Conservation (phyloP, 2,888 invertebrate species). For the Azorinus chamasolen region DNA sequence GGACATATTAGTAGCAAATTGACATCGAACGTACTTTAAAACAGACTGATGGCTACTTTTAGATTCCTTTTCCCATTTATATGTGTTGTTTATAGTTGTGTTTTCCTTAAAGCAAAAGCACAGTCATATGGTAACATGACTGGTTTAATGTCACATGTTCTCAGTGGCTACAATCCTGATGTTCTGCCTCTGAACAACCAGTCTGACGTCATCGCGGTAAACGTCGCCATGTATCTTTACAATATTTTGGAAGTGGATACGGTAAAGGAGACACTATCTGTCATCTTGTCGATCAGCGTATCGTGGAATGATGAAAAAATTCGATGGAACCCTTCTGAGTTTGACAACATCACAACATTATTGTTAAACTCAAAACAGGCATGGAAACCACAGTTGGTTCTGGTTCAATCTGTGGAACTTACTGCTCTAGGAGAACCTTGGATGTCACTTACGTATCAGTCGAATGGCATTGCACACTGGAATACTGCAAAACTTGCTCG, state of each 20-base stretch:
- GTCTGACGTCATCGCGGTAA: constrained; percentile 17
- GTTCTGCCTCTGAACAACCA: constrained; percentile 29
- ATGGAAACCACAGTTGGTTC: constrained; percentile 29
- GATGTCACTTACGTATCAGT: constrained; percentile 11
- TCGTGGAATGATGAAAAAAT: constrained; percentile 36
- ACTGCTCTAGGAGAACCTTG: background rate
- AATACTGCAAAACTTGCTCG: constrained; percentile 13
- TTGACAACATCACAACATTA: constrained; percentile 13
- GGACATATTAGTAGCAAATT: too few species aligned
- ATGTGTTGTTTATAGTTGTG: too few species aligned
- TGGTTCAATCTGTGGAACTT: constrained; percentile 19
- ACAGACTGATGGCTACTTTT: too few species aligned
- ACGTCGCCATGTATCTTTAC: constrained; percentile 13
- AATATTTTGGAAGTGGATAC: constrained; percentile 24
- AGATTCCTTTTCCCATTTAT: too few species aligned
- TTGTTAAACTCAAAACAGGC: constrained; percentile 18
- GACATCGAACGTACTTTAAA: too few species aligned
- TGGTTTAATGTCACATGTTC: constrained; percentile 4
- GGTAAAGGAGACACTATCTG: constrained; percentile 20
- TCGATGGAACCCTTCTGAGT: constrained; percentile 21
- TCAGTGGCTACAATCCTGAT: constrained; percentile 24
- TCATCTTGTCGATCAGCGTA: background rate
- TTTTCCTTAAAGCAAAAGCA: too few species aligned
- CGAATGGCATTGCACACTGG: constrained; percentile 13
- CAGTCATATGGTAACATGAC: constrained; percentile 24